These are phyloP conservation scores for Seriola dumerili DNA, from an alignment of 2,113 vertebrate genomes.

Conservation along the genomic window DNA sequence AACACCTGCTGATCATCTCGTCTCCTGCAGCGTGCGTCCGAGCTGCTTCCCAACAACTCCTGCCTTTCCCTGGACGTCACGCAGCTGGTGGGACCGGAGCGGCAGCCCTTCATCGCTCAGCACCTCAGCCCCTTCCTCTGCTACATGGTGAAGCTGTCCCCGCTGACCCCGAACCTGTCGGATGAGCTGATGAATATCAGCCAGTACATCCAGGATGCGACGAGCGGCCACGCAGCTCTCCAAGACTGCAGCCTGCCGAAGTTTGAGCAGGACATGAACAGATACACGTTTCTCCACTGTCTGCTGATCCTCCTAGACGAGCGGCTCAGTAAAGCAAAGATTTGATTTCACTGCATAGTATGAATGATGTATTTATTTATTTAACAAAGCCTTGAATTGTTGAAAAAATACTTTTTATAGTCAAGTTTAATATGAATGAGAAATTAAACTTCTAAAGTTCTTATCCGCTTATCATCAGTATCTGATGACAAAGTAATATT, in stretches of 20 bases:
- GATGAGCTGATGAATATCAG: fast-evolving
- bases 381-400: background rate
- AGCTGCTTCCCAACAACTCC: background rate
- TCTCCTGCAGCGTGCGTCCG: background rate
- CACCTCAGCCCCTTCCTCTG: slow-evolving; percentile 1
- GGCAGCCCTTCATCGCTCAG: background rate
- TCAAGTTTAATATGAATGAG: background rate
- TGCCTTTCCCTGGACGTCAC: background rate
- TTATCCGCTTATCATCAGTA: background rate
- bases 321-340: background rate
- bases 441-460: background rate
- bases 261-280: background rate
- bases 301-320: slow-evolving; percentile 36
- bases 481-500: slow-evolving; percentile 3
- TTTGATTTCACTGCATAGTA: background rate
- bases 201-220: background rate
- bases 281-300: background rate
- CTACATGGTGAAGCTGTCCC: background rate
- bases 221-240: fast-evolving
- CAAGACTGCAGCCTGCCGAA: background rate
- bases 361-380: slow-evolving; percentile 14
- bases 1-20: background rate
- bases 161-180: background rate
- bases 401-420: background rate
- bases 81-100: fast-evolving